Evolutionary conservation across 37 sponge, comb jelly and placozoan genomes (phyloP).

Genomic region (Amphimedon queenslandica): DNA sequence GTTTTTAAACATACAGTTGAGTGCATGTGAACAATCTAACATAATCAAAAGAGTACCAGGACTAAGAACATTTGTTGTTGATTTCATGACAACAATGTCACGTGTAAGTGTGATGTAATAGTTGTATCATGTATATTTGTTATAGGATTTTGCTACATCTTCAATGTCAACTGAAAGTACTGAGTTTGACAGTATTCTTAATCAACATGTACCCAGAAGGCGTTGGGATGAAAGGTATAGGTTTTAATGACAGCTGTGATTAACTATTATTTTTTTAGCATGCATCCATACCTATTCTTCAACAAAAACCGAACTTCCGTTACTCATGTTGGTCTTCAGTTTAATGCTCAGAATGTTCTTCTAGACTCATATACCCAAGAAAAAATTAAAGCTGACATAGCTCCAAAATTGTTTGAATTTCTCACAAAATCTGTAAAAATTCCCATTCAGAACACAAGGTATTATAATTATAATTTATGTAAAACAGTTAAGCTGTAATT

Average conservation of each 20-base stretch:
- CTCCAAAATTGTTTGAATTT: no score
- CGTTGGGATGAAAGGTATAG: not conserved
- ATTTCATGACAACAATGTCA: conserved; percentile 92
- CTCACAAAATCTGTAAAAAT: no score
- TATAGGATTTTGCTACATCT: conserved; percentile 81
- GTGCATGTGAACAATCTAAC: conserved; percentile 55
- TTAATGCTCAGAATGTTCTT: no score
- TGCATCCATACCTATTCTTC: conserved; percentile 96
- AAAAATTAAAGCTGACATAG: no score
- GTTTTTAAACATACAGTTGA: conserved; percentile 80
- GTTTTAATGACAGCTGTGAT: no score
- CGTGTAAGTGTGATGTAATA: conserved; percentile 37
- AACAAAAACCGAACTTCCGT: conserved; percentile 67
- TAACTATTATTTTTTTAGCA: conserved; percentile 26
- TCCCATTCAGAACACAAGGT: no score
- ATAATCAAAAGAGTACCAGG: conserved; percentile 53
- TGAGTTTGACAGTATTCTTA: conserved; percentile 23
- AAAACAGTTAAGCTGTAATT: no score
- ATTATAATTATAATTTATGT: no score
- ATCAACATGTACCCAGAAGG: not conserved
- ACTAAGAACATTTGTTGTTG: conserved; percentile 83
- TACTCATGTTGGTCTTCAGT: conserved; percentile 83
- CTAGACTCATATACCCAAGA: no score
- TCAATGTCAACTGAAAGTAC: conserved; percentile 52
- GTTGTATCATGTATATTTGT: not conserved